These are phyloP conservation scores for Megaustenia siamemsis DNA, from an alignment of 2,888 invertebrate species.

Conservation along the genomic window DNA sequence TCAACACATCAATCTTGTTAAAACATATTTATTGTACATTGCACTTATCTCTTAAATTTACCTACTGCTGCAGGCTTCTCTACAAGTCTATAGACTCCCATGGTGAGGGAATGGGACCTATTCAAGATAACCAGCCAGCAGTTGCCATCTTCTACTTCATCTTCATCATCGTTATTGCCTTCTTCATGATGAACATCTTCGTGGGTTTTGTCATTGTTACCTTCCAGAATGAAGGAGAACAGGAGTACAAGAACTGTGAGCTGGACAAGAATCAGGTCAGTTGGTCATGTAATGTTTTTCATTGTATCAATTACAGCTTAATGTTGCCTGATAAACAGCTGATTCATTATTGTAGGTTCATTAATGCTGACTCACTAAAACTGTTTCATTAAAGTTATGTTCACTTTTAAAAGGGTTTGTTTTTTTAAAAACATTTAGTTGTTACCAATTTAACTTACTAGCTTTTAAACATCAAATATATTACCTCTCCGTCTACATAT, in stretches of 20 bases:
- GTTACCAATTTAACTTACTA: no score
- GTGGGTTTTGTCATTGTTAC: conserved; percentile 99
- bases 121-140: conserved; percentile 97
- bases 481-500: no score
- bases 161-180: conserved; percentile 99
- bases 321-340: no score
- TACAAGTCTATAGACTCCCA: conserved; percentile 99
- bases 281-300: not conserved
- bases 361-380: no score
- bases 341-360: no score
- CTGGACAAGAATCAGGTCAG: conserved; percentile 96
- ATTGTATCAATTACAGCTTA: not conserved
- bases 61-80: conserved; percentile 86
- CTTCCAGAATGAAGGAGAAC: conserved; percentile 99
- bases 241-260: conserved; percentile 99
- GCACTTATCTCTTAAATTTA: not conserved
- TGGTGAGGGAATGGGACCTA: conserved; percentile 95
- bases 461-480: no score
- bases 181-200: conserved; percentile 99
- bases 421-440: no score
- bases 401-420: no score
- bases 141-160: conserved; percentile 98
- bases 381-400: no score
- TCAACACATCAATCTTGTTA: no score
- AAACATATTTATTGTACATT: not conserved